These are phyloP conservation scores for Sterna hirundo DNA, from an alignment of 2,113 vertebrate species.

Conservation along the genomic window DNA sequence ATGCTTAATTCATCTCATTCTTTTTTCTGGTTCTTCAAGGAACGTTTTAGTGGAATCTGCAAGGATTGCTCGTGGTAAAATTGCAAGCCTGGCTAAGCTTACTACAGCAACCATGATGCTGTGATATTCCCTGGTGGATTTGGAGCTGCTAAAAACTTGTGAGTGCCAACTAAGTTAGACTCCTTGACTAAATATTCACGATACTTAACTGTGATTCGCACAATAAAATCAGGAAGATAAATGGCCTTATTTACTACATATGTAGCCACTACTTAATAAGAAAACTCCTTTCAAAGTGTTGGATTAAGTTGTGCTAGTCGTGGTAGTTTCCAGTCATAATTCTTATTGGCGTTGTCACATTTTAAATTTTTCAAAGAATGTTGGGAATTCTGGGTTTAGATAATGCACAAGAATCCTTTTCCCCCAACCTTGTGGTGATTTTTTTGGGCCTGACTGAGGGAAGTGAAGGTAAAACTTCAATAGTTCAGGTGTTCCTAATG, in stretches of 20 bases:
- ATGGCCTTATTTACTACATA: neutral
- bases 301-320: neutral
- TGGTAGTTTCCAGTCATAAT: neutral
- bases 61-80: slow-evolving; percentile 90
- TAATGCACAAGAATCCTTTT: neutral
- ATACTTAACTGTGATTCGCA: neutral
- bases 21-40: slow-evolving; percentile 63
- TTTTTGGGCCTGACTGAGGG: neutral
- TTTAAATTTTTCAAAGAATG: neutral
- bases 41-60: slow-evolving; percentile 92
- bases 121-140: slow-evolving; percentile 94
- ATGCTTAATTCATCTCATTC: neutral
- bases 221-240: neutral
- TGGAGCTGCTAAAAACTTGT: slow-evolving; percentile 94
- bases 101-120: slow-evolving; percentile 80
- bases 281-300: neutral
- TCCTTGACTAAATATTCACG: neutral
- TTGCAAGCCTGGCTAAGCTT: slow-evolving; percentile 81
- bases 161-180: slow-evolving; percentile 29
- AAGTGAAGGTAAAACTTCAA: neutral
- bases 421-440: neutral
- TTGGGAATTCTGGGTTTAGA: neutral
- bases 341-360: neutral
- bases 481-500: neutral
- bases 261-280: neutral